These are phyloP conservation scores for Tympanuchus pallidicinctus DNA, from an alignment of 2,113 vertebrate genomes.

Conservation along the genomic window DNA sequence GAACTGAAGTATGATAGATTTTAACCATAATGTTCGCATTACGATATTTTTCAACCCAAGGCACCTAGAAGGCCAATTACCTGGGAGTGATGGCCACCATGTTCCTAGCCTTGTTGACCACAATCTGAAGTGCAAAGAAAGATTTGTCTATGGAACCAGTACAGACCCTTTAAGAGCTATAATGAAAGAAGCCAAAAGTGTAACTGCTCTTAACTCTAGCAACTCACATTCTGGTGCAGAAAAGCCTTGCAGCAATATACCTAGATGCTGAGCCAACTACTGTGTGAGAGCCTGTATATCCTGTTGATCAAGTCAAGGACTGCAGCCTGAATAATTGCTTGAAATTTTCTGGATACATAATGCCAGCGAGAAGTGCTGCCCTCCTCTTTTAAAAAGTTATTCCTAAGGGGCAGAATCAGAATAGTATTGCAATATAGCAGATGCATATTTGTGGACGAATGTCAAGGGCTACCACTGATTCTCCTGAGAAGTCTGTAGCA, in stretches of 20 bases:
- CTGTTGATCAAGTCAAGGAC: constrained; percentile 40
- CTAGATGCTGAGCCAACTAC: not conserved
- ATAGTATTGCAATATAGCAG: constrained; percentile 23
- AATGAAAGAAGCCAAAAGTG: not conserved
- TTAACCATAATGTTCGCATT: not conserved
- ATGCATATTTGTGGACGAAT: constrained; percentile 1
- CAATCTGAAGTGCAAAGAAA: not conserved
- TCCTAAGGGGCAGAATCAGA: not conserved
- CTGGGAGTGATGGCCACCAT: not conserved
- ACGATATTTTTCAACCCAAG: not conserved
- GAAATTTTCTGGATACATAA: constrained; percentile 24
- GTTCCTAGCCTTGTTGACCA: not conserved
- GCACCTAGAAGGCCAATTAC: not conserved
- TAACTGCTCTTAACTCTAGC: not conserved
- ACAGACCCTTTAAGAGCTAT: not conserved
- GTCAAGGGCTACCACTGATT: constrained; percentile 22
- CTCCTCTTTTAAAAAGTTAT: constrained; percentile 7
- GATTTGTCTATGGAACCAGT: not conserved
- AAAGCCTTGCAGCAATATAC: not conserved
- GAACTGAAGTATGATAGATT: not conserved
- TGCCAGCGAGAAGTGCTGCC: constrained; percentile 1
- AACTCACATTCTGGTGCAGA: not conserved
- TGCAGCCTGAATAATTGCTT: constrained; percentile 34
- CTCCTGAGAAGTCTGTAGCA: not conserved
- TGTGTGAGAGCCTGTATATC: not conserved